phyloP scores from a whole-genome alignment of 2,888 invertebrate genomes.

The Thecocarcelia acutangulata region DNA sequence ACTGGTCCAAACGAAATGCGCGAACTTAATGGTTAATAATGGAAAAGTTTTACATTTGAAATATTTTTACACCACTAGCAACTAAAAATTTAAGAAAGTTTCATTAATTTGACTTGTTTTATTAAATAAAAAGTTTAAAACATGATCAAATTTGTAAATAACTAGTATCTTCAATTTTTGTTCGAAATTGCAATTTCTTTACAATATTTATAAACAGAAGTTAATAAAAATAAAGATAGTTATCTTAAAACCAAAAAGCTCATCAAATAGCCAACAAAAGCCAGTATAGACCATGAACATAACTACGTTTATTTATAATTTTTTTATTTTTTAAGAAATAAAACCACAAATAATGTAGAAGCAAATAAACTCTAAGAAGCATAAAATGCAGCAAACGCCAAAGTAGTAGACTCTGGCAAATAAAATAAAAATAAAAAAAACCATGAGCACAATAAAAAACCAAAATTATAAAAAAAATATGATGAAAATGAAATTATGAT shows the following conservation, averaged over 20 bases:
- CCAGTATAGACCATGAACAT: constrained; percentile 44
- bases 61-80: no score
- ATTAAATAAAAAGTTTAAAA: no score
- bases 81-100: no score
- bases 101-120: no score
- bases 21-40: no score
- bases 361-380: constrained; percentile 44
- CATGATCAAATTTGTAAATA: no score
- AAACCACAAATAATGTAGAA: constrained; percentile 26
- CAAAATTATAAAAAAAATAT: constrained; percentile 41
- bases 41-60: no score
- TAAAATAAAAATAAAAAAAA: constrained; percentile 21
- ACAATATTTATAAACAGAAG: constrained; percentile 44
- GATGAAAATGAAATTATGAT: constrained; percentile 6
- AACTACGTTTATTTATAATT: constrained; percentile 13
- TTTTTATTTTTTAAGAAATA: constrained; percentile 36
- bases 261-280: constrained; percentile 42
- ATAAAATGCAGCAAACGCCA: background rate
- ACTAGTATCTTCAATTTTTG: no score
- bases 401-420: constrained; percentile 22
- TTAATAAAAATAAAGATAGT: constrained; percentile 52
- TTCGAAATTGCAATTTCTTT: no score
- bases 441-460: constrained; percentile 62
- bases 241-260: constrained; percentile 48
- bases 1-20: no score